Evolutionary conservation across 2,113 vertebrate species (phyloP).

Genomic region (Tiliqua scincoides): DNA sequence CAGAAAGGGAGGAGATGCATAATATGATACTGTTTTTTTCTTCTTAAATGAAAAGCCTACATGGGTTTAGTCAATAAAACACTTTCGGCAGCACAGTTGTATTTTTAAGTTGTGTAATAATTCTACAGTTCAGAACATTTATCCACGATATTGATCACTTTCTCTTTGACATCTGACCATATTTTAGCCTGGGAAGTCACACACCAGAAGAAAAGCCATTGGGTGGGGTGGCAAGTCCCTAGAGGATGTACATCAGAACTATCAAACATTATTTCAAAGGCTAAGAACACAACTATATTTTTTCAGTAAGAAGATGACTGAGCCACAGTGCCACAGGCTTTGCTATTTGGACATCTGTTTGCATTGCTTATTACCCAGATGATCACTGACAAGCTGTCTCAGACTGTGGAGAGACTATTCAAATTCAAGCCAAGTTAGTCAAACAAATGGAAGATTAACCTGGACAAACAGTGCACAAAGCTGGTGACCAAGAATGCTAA

Average conservation of each 20-base stretch:
- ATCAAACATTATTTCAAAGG: slow-evolving; percentile 91
- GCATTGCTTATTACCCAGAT: slow-evolving; percentile 93
- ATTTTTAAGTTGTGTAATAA: neutral
- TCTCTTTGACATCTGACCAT: neutral
- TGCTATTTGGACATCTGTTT: slow-evolving; percentile 92
- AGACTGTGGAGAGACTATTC: slow-evolving; percentile 28
- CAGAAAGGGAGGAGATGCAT: too few species aligned
- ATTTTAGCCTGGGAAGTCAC: slow-evolving; percentile 12
- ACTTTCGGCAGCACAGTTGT: neutral
- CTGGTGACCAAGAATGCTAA: neutral
- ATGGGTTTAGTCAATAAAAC: slow-evolving; percentile 7
- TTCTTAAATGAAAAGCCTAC: neutral
- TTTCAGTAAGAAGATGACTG: slow-evolving; percentile 92
- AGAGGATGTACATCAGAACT: slow-evolving; percentile 94
- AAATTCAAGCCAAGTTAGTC: neutral
- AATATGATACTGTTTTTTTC: too few species aligned
- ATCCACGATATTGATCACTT: neutral
- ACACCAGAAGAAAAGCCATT: neutral
- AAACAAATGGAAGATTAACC: neutral
- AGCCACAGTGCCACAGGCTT: slow-evolving; percentile 88
- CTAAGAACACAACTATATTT: slow-evolving; percentile 91
- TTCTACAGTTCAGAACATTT: neutral
- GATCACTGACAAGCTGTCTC: slow-evolving; percentile 86
- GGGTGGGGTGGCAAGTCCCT: slow-evolving; percentile 56
- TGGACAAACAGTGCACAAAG: neutral